Evolutionary conservation across 37 sponge, comb jelly and placozoan species (phyloP).

Genomic region (Chondrilla cf. caribensis): DNA sequence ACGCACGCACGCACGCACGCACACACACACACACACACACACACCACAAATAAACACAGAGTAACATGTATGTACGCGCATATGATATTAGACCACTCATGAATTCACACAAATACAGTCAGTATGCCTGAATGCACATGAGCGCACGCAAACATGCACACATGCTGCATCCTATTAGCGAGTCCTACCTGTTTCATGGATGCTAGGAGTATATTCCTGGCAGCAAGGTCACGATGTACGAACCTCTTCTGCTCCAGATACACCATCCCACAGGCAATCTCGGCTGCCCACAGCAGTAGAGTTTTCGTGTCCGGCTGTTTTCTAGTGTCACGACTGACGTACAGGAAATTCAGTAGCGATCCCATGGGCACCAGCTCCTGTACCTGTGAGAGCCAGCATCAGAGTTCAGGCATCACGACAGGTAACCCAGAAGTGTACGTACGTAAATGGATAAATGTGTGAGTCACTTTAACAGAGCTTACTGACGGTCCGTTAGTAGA

Average conservation of each 20-base stretch:
- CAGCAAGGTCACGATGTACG: slow-evolving; percentile 95
- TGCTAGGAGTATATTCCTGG: slow-evolving; percentile 88
- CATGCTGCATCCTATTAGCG: neutral
- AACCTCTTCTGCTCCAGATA: slow-evolving; percentile 88
- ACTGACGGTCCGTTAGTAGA: neutral
- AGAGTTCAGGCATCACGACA: neutral
- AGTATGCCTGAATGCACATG: neutral
- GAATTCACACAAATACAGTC: neutral
- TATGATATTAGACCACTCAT: slow-evolving; percentile 32
- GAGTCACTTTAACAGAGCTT: neutral
- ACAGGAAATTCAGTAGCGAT: slow-evolving; percentile 82
- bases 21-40: slow-evolving; percentile 14
- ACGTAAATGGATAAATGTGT: neutral
- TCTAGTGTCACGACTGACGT: slow-evolving; percentile 50
- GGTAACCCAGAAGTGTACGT: neutral
- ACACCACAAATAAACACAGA: neutral
- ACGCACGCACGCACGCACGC: neutral
- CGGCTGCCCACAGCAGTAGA: slow-evolving; percentile 89
- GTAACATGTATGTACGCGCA: neutral
- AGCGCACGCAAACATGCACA: neutral
- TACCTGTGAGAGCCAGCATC: slow-evolving; percentile 32
- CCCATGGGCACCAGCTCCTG: slow-evolving; percentile 84
- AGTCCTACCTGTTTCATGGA: slow-evolving; percentile 51
- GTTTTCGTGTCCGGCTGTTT: slow-evolving; percentile 41
- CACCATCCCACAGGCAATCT: slow-evolving; percentile 93